Base-by-base conservation (phyloP, 2,888 invertebrate species). In the Sipha maydis region DNA sequence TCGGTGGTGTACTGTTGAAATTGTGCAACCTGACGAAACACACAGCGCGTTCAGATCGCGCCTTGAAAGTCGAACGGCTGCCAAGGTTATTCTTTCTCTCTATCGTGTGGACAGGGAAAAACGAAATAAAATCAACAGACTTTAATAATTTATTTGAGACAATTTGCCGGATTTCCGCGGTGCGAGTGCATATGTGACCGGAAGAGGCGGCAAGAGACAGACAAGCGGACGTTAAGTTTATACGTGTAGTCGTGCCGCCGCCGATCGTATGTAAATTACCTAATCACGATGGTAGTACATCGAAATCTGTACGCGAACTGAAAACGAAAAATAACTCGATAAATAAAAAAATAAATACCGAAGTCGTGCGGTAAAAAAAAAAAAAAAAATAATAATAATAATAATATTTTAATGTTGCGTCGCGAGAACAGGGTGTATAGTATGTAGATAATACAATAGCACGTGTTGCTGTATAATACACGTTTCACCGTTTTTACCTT, bases 11-110 rank as follows among this genome's bases (percentile, higher is more conserved):
- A 25, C 8, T 7, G n/a, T 31, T 19, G 56, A 56, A 9, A 17
- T 83, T 83, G 56, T 48, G 73, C 83, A 83, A 83, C 34, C 34
- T n/a, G 31, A 73, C 73, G 54, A 71, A 71, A 83, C 61, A 25
- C 28, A 3, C 5, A 21, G 61, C 25, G 61, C 48, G 71, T 73
- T 73, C 3, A n/a, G 71, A 54, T 25, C 48, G 48, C 48, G 54
- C 34, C 54, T 83, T 14, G 71, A 73, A 83, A 73, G 83, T 73
- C 54, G 83, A 83, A 83, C n/a, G n/a, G 73, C 34, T 73, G 83
- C 83, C 83, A 83, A 83, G 83, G 73, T 83, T 73, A 54, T 61
- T 21, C 61, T 34, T 4, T 34, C 4, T 34, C 38, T 69, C 80
- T 19, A 0, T 21, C 61, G 61, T 25, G 61, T n/a, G 41, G n/a